Percentiles rank a stretch among this genome's conserved stretches.
Conservation (phyloP, 1,140 invertebrate species). For the Aphelenchoides fujianensis region DNA sequence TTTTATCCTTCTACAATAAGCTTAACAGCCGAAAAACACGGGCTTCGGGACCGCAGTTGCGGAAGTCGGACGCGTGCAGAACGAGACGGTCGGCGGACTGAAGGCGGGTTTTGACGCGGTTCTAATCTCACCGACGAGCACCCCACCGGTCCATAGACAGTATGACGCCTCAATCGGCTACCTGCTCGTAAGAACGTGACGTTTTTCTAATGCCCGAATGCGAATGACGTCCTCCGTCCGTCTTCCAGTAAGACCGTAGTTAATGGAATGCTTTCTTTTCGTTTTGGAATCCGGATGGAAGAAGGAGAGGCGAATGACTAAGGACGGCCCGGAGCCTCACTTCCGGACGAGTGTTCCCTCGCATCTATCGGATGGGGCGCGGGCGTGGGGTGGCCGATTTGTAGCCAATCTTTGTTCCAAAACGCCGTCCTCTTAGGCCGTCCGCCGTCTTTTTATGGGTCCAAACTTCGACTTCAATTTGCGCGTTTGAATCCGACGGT, state of each 20-base stretch:
- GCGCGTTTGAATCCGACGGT: not conserved
- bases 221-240: not conserved
- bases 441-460: not conserved
- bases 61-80: not conserved
- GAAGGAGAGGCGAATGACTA: too few species aligned
- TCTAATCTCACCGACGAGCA: not conserved
- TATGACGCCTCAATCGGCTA: conserved; percentile 1
- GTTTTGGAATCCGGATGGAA: too few species aligned
- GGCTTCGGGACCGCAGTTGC: not conserved
- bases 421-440: not conserved
- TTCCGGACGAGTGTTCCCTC: too few species aligned
- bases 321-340: too few species aligned
- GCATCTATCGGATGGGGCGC: too few species aligned
- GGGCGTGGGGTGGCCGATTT: not conserved
- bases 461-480: not conserved
- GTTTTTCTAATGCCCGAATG: not conserved
- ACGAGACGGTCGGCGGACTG: not conserved
- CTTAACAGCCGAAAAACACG: not conserved
- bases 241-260: too few species aligned
- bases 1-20: conserved; percentile 2
- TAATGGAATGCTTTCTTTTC: too few species aligned
- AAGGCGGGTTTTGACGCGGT: too few species aligned
- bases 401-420: not conserved
- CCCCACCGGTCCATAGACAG: not conserved
- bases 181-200: not conserved